Evolutionary conservation across 2,888 invertebrate species (phyloP).

Genomic region (Polyommatus iphigenia): DNA sequence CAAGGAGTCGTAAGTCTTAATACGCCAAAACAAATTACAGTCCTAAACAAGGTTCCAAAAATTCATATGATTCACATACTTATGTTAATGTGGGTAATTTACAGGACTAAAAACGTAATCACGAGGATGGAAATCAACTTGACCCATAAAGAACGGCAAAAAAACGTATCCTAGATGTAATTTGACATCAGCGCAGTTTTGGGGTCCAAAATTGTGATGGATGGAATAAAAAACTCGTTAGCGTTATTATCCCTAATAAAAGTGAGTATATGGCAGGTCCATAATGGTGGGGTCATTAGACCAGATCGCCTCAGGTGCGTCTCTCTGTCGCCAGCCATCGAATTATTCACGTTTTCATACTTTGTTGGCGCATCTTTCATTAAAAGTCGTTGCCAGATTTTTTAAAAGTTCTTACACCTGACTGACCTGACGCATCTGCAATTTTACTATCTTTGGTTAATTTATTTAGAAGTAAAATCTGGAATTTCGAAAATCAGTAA

Average conservation of each 20-base stretch:
- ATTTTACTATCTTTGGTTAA: neutral
- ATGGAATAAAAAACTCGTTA: conserved; percentile 69
- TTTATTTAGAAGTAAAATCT: neutral
- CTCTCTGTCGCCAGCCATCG: conserved; percentile 53
- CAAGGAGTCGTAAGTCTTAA: neutral
- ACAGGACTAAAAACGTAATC: conserved; percentile 25
- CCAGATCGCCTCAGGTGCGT: conserved; percentile 52
- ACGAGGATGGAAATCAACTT: conserved; percentile 33
- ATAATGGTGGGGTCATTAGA: conserved; percentile 66
- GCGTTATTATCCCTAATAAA: conserved; percentile 71
- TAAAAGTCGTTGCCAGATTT: neutral
- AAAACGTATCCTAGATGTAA: conserved; percentile 57
- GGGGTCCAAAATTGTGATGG: conserved; percentile 52
- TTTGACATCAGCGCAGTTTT: conserved; percentile 55
- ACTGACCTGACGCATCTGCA: neutral
- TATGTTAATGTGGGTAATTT: conserved; percentile 22
- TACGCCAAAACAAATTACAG: neutral
- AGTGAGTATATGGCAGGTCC: conserved; percentile 59
- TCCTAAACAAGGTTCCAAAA: conserved; percentile 12
- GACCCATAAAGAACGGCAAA: conserved; percentile 40
- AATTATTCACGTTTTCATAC: conserved; percentile 33
- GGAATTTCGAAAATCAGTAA: no score
- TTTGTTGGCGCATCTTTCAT: neutral
- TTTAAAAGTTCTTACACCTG: neutral
- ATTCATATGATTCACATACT: conserved; percentile 15